Evolutionary conservation across 2,797 vertebrate species (phyloP), one percentile per base, ranked within the genome.

Genomic region (Buphagus erythrorhynchus): DNA sequence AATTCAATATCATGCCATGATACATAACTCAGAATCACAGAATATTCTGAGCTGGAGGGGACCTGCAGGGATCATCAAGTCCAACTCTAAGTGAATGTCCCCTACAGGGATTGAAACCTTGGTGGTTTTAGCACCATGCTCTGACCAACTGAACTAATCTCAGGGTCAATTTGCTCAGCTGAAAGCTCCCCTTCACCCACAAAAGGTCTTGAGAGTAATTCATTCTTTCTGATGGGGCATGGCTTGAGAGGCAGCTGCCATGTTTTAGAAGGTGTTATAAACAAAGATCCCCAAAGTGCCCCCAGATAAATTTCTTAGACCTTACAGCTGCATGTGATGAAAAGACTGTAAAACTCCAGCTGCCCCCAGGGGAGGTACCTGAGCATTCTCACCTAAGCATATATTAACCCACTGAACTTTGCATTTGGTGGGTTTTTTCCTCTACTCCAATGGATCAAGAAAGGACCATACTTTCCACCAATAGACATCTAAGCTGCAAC

Each of bases 381-480:
- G 16, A 17, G 4, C 9, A 20, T 49, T 55, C 24, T 16, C 43
- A 45, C 10, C 10, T 43, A 38, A 36, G 4, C 6, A 6, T 36
- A 19, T 55, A 43, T 36, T 33, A 43, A 62, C 6, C 3, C 28
- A 29, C 43, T 29, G 16, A 49, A 57, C 1, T 9, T 26, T 26
- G 8, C 9, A 13, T 18, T 63, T 49, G 5, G 3, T 62, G 16
- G 7, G 1, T 0, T 11, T 82, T 55, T 33, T 24, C 3, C 2
- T 15, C 16, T 3, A 21, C 3, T 1, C 1, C 4, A 24, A 35
- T 46, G 20, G 20, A 29, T 38, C 11, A 46, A 52, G 24, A 38
- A 16, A 51, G 45, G 17, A 43, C 14, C 1, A 2, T 24, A 7
- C 4, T 24, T 61, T 76, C 13, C 3, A 24, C 11, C 13, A 14